Evolutionary conservation across 1,140 invertebrate genomes (phyloP).

Genomic region (Drosophila lacertosa): DNA sequence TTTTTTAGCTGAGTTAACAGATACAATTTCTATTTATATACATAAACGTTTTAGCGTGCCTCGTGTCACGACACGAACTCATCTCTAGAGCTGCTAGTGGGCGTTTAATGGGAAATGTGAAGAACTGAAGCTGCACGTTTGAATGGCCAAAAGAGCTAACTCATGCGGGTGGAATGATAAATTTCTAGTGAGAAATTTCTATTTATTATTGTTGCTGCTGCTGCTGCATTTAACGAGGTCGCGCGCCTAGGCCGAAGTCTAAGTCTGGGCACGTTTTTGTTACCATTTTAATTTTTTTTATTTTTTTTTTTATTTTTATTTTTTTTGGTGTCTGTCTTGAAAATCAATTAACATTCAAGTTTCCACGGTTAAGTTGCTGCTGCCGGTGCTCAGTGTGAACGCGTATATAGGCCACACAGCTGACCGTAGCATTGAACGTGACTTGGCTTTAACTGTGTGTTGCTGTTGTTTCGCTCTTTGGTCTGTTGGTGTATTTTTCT

Average conservation of each 20-base stretch:
- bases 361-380: conserved; percentile 22
- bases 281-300: conserved; percentile 51
- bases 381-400: not conserved
- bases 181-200: conserved; percentile 40
- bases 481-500: conserved; percentile 19
- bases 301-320: conserved; percentile 22
- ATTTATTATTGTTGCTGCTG: conserved; percentile 15
- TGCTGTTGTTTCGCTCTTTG: not conserved
- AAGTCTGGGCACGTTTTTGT: conserved; percentile 72
- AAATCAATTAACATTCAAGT: conserved; percentile 77
- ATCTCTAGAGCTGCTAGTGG: not conserved
- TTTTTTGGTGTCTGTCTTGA: conserved; percentile 51
- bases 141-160: not conserved
- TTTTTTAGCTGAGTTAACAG: no score
- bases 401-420: conserved; percentile 32
- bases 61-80: not conserved
- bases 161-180: conserved; percentile 38
- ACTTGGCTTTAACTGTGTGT: conserved; percentile 55
- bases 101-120: not conserved
- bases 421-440: conserved; percentile 69
- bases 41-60: no score
- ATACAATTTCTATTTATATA: no score
- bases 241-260: conserved; percentile 34
- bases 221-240: conserved; percentile 52
- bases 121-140: not conserved